Evolutionary conservation across 2,888 invertebrate species (phyloP), one percentile per base, ranked within the genome.

Genomic region (Rotaria socialis): DNA sequence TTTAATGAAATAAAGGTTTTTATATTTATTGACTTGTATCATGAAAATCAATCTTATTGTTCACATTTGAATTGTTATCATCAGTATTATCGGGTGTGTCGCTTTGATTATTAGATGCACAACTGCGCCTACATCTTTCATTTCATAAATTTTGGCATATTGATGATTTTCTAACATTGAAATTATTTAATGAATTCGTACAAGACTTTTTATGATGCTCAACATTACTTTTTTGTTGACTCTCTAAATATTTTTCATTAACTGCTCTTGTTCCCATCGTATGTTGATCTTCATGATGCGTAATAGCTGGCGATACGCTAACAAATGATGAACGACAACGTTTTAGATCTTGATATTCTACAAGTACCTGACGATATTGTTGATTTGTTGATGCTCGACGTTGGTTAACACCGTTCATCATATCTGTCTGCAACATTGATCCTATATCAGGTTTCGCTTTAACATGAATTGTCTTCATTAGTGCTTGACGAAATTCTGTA

Each of bases 401-500:
- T 67, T 67, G 67, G 35, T 67, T 67, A 41, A 41, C 67, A 67
- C 35, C 67, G 35, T 67, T 67, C 67, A 67, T 67, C 19, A 67
- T 19, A 41, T 67, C 67, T 41, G 67, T 67, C 14, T 67, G 67
- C 0, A 67, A 41, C 67, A 67, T 67, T 35, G 67, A 8, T 19
- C 35, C 19, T 35, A 67, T 35, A 67, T 35, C 35, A 16, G 67
- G 35, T 67, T 67, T 67, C 11, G 35, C 35, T 41, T 35, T 35
- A 35, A 67, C 35, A 67, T 14, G 35, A n/a, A 80, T n/a, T 11
- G 80, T 80, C 47, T 80, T 43, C 14, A 80, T 43, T n/a, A 80
- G 47, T 47, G 47, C n/a, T 47, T 80, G 80, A 43, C 80, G 80
- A 80, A 80, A 80, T 80, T 80, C 80, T 11, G 80, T 80, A n/a